A percentile compares a stretch with the other conserved stretches of the same genome.
Evolutionary conservation across 2,113 vertebrate species (phyloP).

Genomic region (Galemys pyrenaicus): DNA sequence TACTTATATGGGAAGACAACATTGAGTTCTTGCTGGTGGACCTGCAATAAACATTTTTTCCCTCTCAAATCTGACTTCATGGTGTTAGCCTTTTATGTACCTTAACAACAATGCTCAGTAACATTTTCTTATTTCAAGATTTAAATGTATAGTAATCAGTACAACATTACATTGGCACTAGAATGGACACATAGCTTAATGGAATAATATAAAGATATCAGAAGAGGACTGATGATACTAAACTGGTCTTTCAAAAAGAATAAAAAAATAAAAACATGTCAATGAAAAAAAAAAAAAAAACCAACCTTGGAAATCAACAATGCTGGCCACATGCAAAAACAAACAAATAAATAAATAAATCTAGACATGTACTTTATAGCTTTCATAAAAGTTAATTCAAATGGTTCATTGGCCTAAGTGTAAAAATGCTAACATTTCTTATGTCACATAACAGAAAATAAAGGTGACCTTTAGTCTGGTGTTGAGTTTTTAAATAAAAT

Average conservation of each 20-base stretch:
- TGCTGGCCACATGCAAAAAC: neutral
- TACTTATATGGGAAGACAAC: too few species aligned
- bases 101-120: too few species aligned
- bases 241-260: neutral
- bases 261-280: neutral
- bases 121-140: neutral
- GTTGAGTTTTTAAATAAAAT: neutral
- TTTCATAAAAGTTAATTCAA: too few species aligned
- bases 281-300: neutral
- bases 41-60: too few species aligned
- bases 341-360: neutral
- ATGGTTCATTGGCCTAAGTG: neutral
- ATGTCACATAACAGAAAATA: neutral
- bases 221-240: neutral
- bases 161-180: neutral
- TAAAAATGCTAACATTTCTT: neutral
- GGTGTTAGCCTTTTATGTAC: too few species aligned
- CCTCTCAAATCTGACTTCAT: too few species aligned
- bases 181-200: neutral
- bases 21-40: too few species aligned
- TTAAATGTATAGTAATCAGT: neutral
- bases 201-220: too few species aligned
- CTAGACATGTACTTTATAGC: neutral
- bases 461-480: neutral
- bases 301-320: neutral